Evolutionary conservation across 2,113 vertebrate genomes (phyloP).

Genomic region (Stomatorhinus ivindoensis): DNA sequence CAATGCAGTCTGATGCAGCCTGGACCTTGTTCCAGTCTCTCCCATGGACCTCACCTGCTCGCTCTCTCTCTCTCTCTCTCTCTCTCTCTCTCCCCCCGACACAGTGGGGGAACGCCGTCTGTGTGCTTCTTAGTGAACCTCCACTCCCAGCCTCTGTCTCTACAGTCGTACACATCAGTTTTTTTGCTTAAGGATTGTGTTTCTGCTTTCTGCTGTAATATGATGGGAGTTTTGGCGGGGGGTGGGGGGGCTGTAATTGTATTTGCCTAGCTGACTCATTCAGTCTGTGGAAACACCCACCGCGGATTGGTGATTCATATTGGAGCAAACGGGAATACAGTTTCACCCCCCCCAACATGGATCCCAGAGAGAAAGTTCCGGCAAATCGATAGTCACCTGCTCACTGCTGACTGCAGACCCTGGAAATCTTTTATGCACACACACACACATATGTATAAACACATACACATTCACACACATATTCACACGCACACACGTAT

Average conservation of each 20-base stretch:
- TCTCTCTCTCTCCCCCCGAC: neutral
- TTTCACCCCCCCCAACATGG: neutral
- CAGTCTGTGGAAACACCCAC: slow-evolving; percentile 20
- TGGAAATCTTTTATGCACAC: neutral
- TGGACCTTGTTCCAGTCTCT: neutral
- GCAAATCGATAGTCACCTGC: neutral
- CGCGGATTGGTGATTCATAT: slow-evolving; percentile 29
- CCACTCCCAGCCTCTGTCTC: neutral
- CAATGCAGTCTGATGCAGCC: neutral
- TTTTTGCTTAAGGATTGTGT: slow-evolving; percentile 34
- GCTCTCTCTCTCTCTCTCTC: neutral
- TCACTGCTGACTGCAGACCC: neutral
- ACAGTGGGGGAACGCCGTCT: neutral
- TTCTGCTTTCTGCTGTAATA: slow-evolving; percentile 23
- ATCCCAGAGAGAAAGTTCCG: slow-evolving; percentile 3
- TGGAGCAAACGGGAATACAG: neutral
- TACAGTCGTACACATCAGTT: slow-evolving; percentile 26
- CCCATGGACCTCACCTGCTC: neutral
- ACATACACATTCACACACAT: neutral
- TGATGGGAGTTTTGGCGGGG: neutral
- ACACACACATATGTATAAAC: neutral
- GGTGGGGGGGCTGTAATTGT: slow-evolving; percentile 18
- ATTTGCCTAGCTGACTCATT: slow-evolving; percentile 32
- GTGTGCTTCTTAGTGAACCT: neutral
- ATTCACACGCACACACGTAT: neutral